Conservation (phyloP, 2,888 invertebrate species). For the Xanthia icteritia region DNA sequence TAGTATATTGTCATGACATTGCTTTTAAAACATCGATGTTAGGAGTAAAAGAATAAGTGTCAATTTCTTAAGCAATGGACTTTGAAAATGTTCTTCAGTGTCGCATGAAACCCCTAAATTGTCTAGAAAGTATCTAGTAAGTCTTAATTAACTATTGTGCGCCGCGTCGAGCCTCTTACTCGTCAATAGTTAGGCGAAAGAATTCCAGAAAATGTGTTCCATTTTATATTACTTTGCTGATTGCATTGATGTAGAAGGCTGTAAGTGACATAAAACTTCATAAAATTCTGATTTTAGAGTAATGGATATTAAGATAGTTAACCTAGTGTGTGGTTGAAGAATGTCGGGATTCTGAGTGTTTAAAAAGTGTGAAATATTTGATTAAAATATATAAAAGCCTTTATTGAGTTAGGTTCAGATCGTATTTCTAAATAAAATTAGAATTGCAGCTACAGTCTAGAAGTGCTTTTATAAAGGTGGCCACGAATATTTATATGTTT, state of each 20-base stretch:
- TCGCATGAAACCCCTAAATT: constrained; percentile 31
- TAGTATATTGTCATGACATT: constrained; percentile 26
- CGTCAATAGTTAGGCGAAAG: constrained; percentile 48
- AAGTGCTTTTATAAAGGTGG: constrained; percentile 65
- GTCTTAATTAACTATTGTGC: constrained; percentile 10
- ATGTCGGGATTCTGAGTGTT: constrained; percentile 23
- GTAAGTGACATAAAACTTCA: constrained; percentile 42
- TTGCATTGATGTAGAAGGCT: constrained; percentile 47
- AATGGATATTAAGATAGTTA: constrained; percentile 36
- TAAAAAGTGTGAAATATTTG: constrained; percentile 19
- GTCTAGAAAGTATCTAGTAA: constrained; percentile 33
- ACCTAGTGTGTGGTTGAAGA: constrained; percentile 34
- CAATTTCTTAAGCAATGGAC: constrained; percentile 52
- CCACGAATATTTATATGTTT: constrained; percentile 43
- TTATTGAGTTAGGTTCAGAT: constrained; percentile 16
- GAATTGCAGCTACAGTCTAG: constrained; percentile 50
- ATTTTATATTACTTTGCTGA: constrained; percentile 66
- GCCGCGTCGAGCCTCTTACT: constrained; percentile 43
- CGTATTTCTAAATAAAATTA: constrained; percentile 47
- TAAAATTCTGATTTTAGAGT: constrained; percentile 46
- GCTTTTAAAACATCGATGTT: constrained; percentile 55
- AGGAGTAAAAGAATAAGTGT: constrained; percentile 45
- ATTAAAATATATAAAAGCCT: constrained; percentile 21
- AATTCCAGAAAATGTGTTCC: constrained; percentile 69
- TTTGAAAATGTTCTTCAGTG: constrained; percentile 24